Base-by-base conservation (phyloP, 2,113 vertebrate genomes). In the Lamprotornis superbus region DNA sequence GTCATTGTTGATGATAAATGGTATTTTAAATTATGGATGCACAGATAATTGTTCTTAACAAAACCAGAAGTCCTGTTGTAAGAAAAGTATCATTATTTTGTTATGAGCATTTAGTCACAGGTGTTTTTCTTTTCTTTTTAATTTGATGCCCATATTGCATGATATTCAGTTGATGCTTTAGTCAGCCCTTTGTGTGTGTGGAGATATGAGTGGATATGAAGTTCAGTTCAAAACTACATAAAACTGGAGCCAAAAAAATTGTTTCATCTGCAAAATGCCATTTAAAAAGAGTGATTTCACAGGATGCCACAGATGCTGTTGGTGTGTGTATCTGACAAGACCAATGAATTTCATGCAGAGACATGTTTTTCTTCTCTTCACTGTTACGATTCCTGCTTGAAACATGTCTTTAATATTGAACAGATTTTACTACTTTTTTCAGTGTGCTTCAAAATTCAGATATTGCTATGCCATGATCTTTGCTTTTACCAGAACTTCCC, bases 271-370 rank as follows among this genome's bases (percentile, higher is more conserved):
- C 77, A 85, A 86, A 93, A 80, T 91, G 83, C 70, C 85, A 92
- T 96, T 94, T 95, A 90, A 77, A 90, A 84, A 42, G 79, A 87
- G 65, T 90, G 84, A 93, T 93, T 94, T 96, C 91, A 92, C 70
- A 94, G 91, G 63, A 87, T 96, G 81, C 82, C 83, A 83, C 92
- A 97, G 93, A 95, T 97, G 95, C 85, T 90, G 83, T 79, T 94
- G 55, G 76, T 93, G 33, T 57, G 37, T 86, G 30, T 76, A 64
- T 95, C 92, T 93, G 89, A 96, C 70, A 93, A 85, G 39, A 91
- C 84, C 82, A 90, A 70, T 92, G 83, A 94, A 91, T 94, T 85
- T 61, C 68, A 81, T 73, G 64, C 39, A 64, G 39, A 74, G 82
- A 78, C 16, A 28, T 84, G n/a, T 77, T 95, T 95, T 69, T 85